phyloP scores from a whole-genome alignment of 30 jellyfish, hydroid and myxozoan species.

The Aurelia aurita region DNA sequence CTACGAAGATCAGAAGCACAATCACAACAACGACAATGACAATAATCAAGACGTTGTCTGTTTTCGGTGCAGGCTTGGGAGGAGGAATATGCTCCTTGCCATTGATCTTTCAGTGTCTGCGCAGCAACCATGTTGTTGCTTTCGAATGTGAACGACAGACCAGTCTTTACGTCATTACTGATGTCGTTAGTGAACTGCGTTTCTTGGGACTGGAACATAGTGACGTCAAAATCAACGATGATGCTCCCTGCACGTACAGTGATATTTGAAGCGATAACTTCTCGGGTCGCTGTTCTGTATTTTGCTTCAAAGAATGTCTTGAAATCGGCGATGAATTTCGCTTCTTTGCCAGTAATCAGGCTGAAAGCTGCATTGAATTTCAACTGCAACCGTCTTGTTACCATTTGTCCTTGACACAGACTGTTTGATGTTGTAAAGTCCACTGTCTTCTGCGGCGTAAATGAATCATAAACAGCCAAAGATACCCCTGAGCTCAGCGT shows the following conservation, averaged over 20 bases:
- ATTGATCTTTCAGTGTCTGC: conserved; percentile 67
- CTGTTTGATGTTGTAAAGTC: conserved; percentile 50
- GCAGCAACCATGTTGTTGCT: conserved; percentile 50
- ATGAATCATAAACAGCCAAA: conserved; percentile 41
- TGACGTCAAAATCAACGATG: conserved; percentile 65
- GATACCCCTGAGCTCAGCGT: conserved; percentile 33
- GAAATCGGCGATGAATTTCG: conserved; percentile 52
- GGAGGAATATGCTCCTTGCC: conserved; percentile 73
- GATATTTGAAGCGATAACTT: conserved; percentile 60
- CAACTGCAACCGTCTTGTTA: conserved; percentile 37
- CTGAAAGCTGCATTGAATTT: conserved; percentile 58
- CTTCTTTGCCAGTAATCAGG: conserved; percentile 60
- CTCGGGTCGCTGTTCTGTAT: conserved; percentile 51
- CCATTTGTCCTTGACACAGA: conserved; percentile 69
- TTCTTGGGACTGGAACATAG: conserved; percentile 29
- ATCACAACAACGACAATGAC: conserved; percentile 64
- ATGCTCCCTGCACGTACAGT: conserved; percentile 81
- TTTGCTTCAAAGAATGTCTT: conserved; percentile 55
- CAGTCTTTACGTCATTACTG: conserved; percentile 61
- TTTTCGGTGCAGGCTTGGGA: conserved; percentile 45
- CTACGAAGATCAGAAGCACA: conserved; percentile 49
- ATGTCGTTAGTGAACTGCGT: conserved; percentile 28
- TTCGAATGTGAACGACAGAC: conserved; percentile 54
- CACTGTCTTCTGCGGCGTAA: conserved; percentile 60
- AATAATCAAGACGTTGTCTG: conserved; percentile 25